phyloP scores from a whole-genome alignment of 2,797 vertebrate genomes.

The Gobio occitaniae region DNA sequence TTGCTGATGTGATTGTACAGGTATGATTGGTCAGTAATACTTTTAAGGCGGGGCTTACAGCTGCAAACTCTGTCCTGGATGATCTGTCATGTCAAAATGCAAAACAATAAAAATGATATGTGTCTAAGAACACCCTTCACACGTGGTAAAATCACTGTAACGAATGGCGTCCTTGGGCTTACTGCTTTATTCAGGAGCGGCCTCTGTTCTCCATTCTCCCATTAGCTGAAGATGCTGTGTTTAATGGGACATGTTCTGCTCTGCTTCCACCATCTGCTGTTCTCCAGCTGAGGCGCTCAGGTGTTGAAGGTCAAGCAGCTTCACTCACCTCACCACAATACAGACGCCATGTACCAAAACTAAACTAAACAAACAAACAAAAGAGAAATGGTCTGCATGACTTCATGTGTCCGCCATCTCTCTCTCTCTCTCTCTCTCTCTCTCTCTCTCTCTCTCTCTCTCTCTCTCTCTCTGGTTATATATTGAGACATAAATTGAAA shows the following conservation, averaged over 20 bases:
- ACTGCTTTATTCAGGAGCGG: background rate
- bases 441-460: too few species aligned
- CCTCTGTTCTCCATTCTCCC: background rate
- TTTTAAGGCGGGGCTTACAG: background rate
- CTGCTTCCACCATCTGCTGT: background rate
- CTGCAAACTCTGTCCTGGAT: too few species aligned
- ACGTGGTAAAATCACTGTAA: background rate
- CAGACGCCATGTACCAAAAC: background rate
- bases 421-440: background rate
- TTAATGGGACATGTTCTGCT: background rate
- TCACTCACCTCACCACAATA: background rate
- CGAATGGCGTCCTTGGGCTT: background rate
- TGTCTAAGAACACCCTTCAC: background rate
- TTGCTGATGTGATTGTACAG: background rate
- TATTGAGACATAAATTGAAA: too few species aligned
- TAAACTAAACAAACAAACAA: too few species aligned
- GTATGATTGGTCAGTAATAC: background rate
- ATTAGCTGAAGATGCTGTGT: conserved; percentile 14
- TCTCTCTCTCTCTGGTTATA: too few species aligned
- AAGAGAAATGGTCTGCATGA: conserved; percentile 4
- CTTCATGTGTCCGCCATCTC: background rate
- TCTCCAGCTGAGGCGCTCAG: background rate
- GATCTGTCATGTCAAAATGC: background rate
- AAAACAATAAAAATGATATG: background rate
- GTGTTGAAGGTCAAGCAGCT: conserved; percentile 3